Percentiles rank a stretch among this genome's conserved stretches.
Conservation (phyloP, 1,140 invertebrate genomes). For the Leguminivora glycinivorella region DNA sequence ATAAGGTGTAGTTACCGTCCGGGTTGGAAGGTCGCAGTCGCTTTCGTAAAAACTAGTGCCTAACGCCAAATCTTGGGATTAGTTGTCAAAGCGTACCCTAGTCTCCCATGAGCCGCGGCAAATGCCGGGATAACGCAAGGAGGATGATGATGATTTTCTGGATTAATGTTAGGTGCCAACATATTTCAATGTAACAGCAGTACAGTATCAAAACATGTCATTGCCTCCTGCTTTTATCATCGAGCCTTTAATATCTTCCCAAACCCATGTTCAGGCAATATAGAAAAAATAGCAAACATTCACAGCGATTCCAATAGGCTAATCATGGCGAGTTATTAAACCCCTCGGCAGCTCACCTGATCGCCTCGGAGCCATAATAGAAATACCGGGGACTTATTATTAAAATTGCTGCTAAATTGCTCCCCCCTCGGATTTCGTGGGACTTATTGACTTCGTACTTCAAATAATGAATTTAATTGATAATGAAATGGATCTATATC, state of each 20-base stretch:
- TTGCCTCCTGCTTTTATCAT: neutral
- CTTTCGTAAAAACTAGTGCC: no score
- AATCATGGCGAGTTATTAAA: conserved; percentile 78
- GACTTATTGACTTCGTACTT: conserved; percentile 59
- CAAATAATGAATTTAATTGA: conserved; percentile 42
- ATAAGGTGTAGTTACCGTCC: no score
- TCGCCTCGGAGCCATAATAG: conserved; percentile 75
- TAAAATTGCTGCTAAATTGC: conserved; percentile 81
- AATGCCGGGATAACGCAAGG: no score
- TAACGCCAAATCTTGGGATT: no score
- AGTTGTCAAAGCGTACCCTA: no score
- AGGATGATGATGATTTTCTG: no score
- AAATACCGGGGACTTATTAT: conserved; percentile 79
- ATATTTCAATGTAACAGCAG: no score
- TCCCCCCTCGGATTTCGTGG: conserved; percentile 72
- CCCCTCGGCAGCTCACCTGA: conserved; percentile 71
- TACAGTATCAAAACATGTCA: neutral
- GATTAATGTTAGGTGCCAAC: no score
- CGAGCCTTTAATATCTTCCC: conserved; percentile 12
- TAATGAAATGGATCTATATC: no score
- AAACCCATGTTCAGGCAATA: conserved; percentile 65
- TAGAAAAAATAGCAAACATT: conserved; percentile 79
- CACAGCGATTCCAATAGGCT: conserved; percentile 77
- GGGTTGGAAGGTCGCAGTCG: no score
- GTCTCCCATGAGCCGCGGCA: no score